phyloP scores from a whole-genome alignment of 2,113 vertebrate species.

The Falcunculus frontatus region DNA sequence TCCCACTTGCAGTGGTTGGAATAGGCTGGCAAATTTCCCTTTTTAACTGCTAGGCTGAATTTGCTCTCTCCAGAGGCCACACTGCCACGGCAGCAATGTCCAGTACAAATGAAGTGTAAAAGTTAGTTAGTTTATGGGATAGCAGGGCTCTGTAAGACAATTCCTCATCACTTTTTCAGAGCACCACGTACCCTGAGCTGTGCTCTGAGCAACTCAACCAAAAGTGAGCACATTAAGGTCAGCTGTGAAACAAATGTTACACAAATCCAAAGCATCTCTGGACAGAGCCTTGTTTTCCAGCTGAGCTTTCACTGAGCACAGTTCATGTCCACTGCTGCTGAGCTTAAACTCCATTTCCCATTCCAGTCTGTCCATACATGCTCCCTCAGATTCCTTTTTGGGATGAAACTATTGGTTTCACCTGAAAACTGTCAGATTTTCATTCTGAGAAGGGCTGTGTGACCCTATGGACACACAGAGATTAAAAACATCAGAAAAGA shows the following conservation, averaged over 20 bases:
- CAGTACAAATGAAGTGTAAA: background rate
- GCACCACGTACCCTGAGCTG: fast-evolving
- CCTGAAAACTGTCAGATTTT: background rate
- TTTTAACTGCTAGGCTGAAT: background rate
- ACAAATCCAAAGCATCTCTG: background rate
- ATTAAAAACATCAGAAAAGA: background rate
- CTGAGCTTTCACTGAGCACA: background rate
- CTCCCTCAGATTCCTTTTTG: background rate
- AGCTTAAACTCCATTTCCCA: background rate
- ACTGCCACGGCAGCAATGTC: background rate
- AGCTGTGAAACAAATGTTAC: background rate
- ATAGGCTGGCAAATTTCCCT: background rate
- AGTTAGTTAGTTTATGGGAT: background rate
- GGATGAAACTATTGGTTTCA: background rate
- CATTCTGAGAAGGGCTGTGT: background rate
- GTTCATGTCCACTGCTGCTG: background rate
- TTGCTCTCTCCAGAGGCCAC: background rate
- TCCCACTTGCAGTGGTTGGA: background rate
- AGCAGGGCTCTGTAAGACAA: background rate
- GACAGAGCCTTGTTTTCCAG: background rate
- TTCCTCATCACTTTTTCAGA: background rate
- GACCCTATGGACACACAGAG: background rate
- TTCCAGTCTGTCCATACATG: background rate
- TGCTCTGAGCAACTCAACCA: background rate
- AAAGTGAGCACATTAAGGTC: background rate